Base-by-base conservation (phyloP, 2,113 vertebrate species). In the Chaetops frenatus region DNA sequence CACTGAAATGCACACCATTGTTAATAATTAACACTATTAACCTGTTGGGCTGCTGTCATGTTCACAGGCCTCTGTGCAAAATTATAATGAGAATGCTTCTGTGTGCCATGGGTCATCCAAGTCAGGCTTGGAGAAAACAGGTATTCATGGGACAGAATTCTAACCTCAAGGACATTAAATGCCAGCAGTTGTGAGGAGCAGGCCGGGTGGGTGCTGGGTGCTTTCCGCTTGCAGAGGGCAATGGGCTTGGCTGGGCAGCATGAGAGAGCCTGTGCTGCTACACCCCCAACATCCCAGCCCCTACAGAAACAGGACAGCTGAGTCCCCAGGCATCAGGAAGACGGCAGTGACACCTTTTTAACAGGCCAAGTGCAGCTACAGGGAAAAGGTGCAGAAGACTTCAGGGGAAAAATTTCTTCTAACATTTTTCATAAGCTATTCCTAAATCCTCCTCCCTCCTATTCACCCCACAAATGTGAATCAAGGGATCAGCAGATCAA, bases 401-500 rank as follows among this genome's bases (percentile, higher is more conserved):
- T 50, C 0, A 7, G 15, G 24, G 22, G 29, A 14, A 33, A 60
- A 42, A 64, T 45, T 23, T 60, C 45, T 79, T 76, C 50, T 11
- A 15, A 38, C 6, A 4, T 58, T 91, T 92, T 90, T 76, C 79
- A 54, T 64, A 50, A 81, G 70, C 54, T 76, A 70, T 87, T 87
- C 71, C 79, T 79, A 82, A 79, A 72, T 79, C 71, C 58, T 88
- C 58, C 62, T 38, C 73, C 86, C 33, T 78, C 65, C 66, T 64
- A 28, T 31, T 82, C 90, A 78, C 20, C 24, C 66, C 33, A 48
- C 45, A 90, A 69, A 93, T 77, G 62, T 7, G 29, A 92, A 72
- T 65, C 71, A 70, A 87, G 90, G 77, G 82, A 92, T 92, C 93
- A 82, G 24, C 67, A 64, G 89, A 94, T 72, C 73, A 57, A 79